Evolutionary conservation across 2,797 vertebrate species (phyloP).

Genomic region (Poecilia gillii): DNA sequence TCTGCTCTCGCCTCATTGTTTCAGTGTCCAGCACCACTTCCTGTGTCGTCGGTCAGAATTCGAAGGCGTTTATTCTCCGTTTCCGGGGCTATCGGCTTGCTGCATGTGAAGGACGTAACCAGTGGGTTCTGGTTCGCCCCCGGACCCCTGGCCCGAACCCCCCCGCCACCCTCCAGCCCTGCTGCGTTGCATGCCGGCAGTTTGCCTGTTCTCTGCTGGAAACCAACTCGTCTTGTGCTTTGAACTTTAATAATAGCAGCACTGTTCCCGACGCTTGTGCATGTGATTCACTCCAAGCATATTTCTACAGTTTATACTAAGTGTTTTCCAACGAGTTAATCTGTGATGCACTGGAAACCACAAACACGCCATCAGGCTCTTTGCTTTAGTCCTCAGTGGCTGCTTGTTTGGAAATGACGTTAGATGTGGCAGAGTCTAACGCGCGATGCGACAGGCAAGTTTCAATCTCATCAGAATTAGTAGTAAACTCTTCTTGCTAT

Average conservation of each 20-base stretch:
- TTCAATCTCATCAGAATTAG: not conserved
- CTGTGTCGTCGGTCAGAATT: not conserved
- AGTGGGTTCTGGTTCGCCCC: not conserved
- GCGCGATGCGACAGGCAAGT: not conserved
- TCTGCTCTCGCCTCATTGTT: not conserved
- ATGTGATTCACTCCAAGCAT: conserved; percentile 9
- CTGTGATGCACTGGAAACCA: not conserved
- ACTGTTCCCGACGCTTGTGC: conserved; percentile 1
- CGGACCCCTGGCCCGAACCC: not conserved
- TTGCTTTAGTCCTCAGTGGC: not conserved
- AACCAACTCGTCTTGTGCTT: conserved; percentile 9
- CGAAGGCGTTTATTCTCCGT: not conserved
- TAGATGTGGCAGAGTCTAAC: not conserved
- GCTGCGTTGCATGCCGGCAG: conserved; percentile 6
- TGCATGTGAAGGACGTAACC: not conserved
- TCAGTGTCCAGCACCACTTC: not conserved
- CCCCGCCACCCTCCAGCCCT: not conserved
- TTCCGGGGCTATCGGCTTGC: not conserved
- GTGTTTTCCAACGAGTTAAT: not conserved
- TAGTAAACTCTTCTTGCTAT: not conserved
- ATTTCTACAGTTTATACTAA: conserved; percentile 2
- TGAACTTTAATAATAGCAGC: conserved; percentile 1
- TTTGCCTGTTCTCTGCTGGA: conserved; percentile 6
- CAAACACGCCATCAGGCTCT: not conserved
- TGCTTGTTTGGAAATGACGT: not conserved